Base-by-base conservation (phyloP, 2,113 vertebrate species). In the Egretta garzetta region DNA sequence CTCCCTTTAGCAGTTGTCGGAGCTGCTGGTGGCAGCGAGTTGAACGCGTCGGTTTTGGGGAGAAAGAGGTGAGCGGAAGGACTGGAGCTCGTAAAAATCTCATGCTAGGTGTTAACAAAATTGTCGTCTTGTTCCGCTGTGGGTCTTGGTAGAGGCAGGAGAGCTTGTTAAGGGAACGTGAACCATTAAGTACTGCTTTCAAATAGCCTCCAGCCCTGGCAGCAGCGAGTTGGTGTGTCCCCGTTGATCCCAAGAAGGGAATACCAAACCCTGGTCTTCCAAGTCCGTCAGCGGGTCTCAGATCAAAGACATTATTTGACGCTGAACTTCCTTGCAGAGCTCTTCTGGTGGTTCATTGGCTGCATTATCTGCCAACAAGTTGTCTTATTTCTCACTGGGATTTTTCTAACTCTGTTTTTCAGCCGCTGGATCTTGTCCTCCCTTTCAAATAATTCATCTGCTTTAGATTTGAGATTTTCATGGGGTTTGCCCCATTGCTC, bases 241-340 rank as follows among this genome's bases (percentile, higher is more conserved):
- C 70, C 0, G 0, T 27, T 70, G 6, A 15, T 37, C 49, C 73
- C 58, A 5, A 11, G n/a, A 27, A 35, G 64, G 16, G n/a, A 32
- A 24, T 2, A 6, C 12, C 72, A 8, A 18, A 3, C 43, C 50
- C 56, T 0, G 41, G 10, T 14, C 24, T 41, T 0, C 24, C 72
- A 1, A 18, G 24, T 14, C 80, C 1, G 0, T 33, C 55, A 7
- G 12, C 33, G 2, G 21, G 9, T 47, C 50, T 66, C 5, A 0
- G 52, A 18, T 60, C 80, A 55, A 33, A 41, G 72, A 4, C 43
- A 0, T 14, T 17, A 3, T 21, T 12, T 30, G 50, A 12, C 3
- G 2, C n/a, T 39, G 59, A 32, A 8, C 33, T 33, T 59, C 71
- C 59, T 35, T 17, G 71, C 37, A 5, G 2, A 22, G 52, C 52